Evolutionary conservation across 2,888 invertebrate genomes (phyloP).

Genomic region (Gastracanthus pulcherrimus): DNA sequence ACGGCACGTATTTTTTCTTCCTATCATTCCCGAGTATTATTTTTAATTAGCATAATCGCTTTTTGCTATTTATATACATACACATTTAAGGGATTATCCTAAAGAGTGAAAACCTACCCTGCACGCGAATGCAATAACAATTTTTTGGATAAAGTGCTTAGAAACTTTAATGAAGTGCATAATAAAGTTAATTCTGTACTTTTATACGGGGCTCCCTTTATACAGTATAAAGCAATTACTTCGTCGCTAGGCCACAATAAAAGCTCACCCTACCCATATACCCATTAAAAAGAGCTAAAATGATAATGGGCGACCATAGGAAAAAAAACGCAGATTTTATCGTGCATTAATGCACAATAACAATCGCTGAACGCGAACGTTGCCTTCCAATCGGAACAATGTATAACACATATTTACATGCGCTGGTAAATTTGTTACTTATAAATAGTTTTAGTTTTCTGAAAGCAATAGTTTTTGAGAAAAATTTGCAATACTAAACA

Average conservation of each 20-base stretch:
- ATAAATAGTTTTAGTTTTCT: too few species aligned
- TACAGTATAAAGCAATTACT: slow-evolving; percentile 38
- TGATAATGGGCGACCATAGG: background rate
- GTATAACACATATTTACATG: background rate
- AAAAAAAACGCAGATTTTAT: slow-evolving; percentile 14
- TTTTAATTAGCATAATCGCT: slow-evolving; percentile 8
- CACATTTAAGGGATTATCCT: too few species aligned
- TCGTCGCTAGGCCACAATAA: slow-evolving; percentile 30
- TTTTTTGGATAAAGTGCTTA: slow-evolving; percentile 39
- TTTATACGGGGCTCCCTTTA: slow-evolving; percentile 2
- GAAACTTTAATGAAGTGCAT: slow-evolving; percentile 36
- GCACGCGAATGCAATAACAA: slow-evolving; percentile 4
- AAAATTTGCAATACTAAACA: too few species aligned
- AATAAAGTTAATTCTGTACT: slow-evolving; percentile 36
- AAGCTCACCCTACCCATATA: background rate
- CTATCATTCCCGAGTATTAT: background rate
- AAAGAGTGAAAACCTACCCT: too few species aligned
- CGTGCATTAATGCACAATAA: background rate
- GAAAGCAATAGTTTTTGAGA: too few species aligned
- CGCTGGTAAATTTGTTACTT: background rate
- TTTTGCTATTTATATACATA: background rate
- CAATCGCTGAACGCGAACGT: background rate
- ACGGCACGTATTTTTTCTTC: background rate
- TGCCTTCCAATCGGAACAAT: background rate
- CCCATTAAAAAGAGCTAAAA: slow-evolving; percentile 23